phyloP scores from a whole-genome alignment of 2,113 vertebrate species.

The Carassius carassius region DNA sequence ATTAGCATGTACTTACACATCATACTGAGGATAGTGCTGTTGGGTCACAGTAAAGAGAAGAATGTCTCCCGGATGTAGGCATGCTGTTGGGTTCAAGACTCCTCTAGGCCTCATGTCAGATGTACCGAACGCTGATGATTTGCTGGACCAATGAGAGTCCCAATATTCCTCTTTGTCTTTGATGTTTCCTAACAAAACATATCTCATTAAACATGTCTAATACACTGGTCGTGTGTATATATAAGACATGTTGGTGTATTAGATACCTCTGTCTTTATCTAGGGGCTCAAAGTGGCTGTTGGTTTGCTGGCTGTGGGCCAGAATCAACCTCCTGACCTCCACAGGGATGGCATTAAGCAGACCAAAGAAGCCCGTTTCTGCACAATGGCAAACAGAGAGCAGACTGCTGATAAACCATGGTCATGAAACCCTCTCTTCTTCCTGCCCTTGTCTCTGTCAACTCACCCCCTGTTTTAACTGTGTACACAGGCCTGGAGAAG shows the following conservation, averaged over 20 bases:
- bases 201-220: not conserved
- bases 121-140: constrained; percentile 9
- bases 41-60: constrained; percentile 80
- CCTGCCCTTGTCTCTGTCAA: constrained; percentile 18
- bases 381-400: constrained; percentile 41
- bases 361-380: constrained; percentile 82
- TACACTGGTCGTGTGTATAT: not conserved
- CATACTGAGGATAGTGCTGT: constrained; percentile 84
- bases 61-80: constrained; percentile 71
- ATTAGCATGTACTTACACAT: constrained; percentile 75
- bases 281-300: constrained; percentile 19
- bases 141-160: constrained; percentile 39
- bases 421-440: not conserved
- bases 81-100: constrained; percentile 82
- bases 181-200: constrained; percentile 39
- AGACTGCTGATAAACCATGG: not conserved
- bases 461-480: constrained; percentile 82
- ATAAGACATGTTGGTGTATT: not conserved
- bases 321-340: constrained; percentile 67
- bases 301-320: constrained; percentile 25
- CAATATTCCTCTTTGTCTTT: constrained; percentile 41
- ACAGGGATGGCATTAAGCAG: constrained; percentile 73
- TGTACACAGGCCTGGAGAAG: constrained; percentile 70
- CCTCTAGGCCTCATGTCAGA: constrained; percentile 54
- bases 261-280: constrained; percentile 24